phyloP scores from a whole-genome alignment of 1,140 invertebrate species.

The Hetaerina americana region DNA sequence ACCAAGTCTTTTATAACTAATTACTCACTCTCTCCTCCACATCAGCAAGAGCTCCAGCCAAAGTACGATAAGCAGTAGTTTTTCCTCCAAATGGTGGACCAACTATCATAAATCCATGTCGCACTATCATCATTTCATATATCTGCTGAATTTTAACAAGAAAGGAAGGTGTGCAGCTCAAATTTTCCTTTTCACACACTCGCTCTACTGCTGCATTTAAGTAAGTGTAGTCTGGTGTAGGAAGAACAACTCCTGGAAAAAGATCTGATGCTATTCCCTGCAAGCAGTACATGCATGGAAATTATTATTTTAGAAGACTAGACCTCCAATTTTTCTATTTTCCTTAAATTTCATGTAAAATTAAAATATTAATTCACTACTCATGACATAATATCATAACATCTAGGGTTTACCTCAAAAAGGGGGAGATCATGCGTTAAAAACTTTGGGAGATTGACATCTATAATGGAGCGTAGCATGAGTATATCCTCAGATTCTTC shows the following conservation, averaged over 20 bases:
- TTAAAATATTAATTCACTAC: too few species aligned
- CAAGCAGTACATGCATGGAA: too few species aligned
- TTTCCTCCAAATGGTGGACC: conserved; percentile 86
- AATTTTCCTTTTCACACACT: conserved; percentile 58
- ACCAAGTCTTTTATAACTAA: neutral
- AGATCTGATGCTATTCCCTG: conserved; percentile 85
- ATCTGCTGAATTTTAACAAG: conserved; percentile 84
- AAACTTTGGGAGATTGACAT: conserved; percentile 90
- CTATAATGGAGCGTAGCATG: conserved; percentile 76
- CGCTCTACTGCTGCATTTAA: conserved; percentile 44
- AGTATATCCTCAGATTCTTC: conserved; percentile 70
- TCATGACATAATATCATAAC: too few species aligned
- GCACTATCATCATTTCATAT: conserved; percentile 91
- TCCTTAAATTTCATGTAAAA: too few species aligned
- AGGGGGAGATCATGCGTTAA: conserved; percentile 73
- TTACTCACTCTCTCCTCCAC: conserved; percentile 62
- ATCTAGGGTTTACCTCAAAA: too few species aligned
- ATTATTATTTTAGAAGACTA: too few species aligned
- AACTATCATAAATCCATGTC: conserved; percentile 80
- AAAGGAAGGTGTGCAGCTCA: conserved; percentile 73
- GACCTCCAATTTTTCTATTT: too few species aligned
- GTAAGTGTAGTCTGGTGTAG: conserved; percentile 55
- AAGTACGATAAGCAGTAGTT: conserved; percentile 57
- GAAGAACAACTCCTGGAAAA: conserved; percentile 67
- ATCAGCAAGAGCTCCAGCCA: conserved; percentile 62